Percentiles rank a stretch among this genome's conserved stretches.
phyloP scores from a whole-genome alignment of 2,113 vertebrate genomes.

The Notiomystis cincta region DNA sequence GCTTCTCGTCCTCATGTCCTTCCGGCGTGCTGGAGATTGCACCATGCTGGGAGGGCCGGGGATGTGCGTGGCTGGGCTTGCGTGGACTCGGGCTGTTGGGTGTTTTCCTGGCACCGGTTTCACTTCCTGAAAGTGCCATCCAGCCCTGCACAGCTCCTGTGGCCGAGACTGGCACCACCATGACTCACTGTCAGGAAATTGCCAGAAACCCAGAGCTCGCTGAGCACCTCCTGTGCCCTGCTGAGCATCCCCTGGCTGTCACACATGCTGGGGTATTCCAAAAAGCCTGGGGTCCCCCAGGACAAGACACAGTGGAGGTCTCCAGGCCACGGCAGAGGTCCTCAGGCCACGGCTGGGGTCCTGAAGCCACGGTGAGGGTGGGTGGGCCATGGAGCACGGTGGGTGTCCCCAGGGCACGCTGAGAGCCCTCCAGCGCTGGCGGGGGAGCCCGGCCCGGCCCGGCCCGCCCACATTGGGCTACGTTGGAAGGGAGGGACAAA shows the following conservation, averaged over 20 bases:
- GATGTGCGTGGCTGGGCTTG: neutral
- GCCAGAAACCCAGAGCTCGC: neutral
- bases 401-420: neutral
- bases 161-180: accelerated
- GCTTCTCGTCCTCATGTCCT: accelerated
- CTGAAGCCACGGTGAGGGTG: neutral
- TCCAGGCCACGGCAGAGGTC: neutral
- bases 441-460: too few relatives aligned
- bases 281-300: neutral
- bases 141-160: accelerated
- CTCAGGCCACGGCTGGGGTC: neutral
- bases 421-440: accelerated
- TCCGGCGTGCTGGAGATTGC: neutral
- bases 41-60: neutral
- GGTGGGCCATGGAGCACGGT: too few relatives aligned
- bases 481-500: neutral
- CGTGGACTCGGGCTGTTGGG: neutral
- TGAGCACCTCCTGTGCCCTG: neutral
- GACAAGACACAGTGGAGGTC: too few relatives aligned
- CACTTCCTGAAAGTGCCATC: neutral
- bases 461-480: neutral
- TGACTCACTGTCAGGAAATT: neutral
- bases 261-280: accelerated
- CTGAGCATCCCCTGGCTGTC: accelerated
- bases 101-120: neutral